Percentiles rank a stretch among this genome's conserved stretches.
Conservation (phyloP, 2,113 vertebrate genomes). For the Dasyurus viverrinus region DNA sequence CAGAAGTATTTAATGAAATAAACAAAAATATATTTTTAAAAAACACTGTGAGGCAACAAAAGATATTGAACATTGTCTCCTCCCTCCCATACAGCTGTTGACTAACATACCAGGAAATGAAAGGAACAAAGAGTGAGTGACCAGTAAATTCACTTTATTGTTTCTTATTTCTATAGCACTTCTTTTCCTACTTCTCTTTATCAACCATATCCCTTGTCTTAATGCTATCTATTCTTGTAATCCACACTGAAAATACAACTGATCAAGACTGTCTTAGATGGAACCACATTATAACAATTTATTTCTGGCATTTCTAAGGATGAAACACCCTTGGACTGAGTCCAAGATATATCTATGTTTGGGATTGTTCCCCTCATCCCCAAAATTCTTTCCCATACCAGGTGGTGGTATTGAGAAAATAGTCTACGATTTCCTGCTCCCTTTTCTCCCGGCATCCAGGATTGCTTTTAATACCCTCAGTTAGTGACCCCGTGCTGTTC, state of each 20-base stretch:
- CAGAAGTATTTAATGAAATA: too few relatives aligned
- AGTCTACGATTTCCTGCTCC: neutral
- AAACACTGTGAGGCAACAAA: neutral
- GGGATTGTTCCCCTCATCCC: neutral
- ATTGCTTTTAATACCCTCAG: neutral
- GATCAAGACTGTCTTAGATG: neutral
- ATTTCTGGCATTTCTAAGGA: neutral
- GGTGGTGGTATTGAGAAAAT: neutral
- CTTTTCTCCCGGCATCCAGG: neutral
- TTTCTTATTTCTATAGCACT: neutral
- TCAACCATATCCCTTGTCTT: neutral
- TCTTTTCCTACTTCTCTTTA: neutral
- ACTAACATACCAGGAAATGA: neutral
- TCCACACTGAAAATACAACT: neutral
- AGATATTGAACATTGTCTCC: neutral
- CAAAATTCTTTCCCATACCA: neutral
- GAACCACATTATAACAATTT: neutral
- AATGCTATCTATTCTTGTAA: neutral
- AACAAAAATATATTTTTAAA: neutral
- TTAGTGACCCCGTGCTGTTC: constrained; percentile 38
- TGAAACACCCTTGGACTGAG: constrained; percentile 11
- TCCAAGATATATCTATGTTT: neutral
- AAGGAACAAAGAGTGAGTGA: neutral
- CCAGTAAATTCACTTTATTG: neutral
- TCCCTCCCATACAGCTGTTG: neutral